phyloP scores from a whole-genome alignment of 2,113 vertebrate species.

The Oncorhynchus clarkii region DNA sequence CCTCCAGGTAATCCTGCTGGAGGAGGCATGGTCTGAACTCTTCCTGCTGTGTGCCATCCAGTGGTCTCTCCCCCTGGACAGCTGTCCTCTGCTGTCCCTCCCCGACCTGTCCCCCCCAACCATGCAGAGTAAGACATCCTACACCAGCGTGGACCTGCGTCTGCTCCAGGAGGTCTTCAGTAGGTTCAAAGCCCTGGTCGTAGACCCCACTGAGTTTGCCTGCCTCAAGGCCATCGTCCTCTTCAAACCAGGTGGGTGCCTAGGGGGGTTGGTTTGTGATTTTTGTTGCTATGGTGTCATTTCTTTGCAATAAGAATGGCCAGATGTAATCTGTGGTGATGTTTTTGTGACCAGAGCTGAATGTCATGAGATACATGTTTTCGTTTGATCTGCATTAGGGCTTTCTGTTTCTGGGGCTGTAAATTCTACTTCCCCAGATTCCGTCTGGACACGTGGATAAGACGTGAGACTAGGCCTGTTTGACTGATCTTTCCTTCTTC shows the following conservation, averaged over 20 bases:
- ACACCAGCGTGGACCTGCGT: conserved; percentile 77
- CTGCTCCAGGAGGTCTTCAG: conserved; percentile 87
- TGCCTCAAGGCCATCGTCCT: conserved; percentile 97
- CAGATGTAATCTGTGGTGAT: not conserved
- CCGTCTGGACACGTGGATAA: not conserved
- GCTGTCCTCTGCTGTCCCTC: conserved; percentile 86
- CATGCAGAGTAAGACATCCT: conserved; percentile 77
- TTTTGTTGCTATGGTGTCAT: no score
- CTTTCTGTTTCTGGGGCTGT: no score
- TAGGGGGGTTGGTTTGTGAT: no score
- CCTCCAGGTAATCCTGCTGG: conserved; percentile 91
- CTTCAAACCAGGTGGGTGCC: conserved; percentile 88
- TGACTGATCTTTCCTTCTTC: not conserved
- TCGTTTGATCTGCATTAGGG: no score
- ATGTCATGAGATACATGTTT: no score
- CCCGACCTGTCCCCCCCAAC: conserved; percentile 76
- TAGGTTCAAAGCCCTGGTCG: conserved; percentile 85
- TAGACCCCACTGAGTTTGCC: conserved; percentile 95
- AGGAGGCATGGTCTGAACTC: conserved; percentile 97
- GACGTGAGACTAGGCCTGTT: not conserved
- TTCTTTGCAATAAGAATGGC: no score
- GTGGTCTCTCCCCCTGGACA: conserved; percentile 95
- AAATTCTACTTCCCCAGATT: not conserved
- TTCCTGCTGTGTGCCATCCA: conserved; percentile 97
- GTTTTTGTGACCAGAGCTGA: no score